These are phyloP conservation scores for Empis livida DNA, from an alignment of 2,888 invertebrate species.

Conservation along the genomic window DNA sequence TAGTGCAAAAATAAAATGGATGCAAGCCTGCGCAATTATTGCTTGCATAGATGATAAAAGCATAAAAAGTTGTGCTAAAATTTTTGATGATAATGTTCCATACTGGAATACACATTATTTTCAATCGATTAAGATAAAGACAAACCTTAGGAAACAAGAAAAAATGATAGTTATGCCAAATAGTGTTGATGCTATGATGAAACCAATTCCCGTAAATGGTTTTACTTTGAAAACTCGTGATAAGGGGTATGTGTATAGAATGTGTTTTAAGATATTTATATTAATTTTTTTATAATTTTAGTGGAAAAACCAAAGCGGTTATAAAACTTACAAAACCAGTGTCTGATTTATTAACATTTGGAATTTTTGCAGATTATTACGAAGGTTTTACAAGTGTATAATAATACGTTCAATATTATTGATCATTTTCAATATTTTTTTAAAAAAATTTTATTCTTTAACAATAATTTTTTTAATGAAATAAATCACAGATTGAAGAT, in stretches of 20 bases:
- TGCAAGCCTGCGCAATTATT: conserved; percentile 37
- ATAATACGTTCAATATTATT: too few relatives aligned
- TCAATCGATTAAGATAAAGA: conserved; percentile 20
- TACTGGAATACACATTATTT: conserved; percentile 22
- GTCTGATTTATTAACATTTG: background rate
- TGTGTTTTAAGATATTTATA: too few relatives aligned
- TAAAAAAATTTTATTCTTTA: too few relatives aligned
- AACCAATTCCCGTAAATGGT: conserved; percentile 14
- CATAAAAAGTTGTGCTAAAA: conserved; percentile 31
- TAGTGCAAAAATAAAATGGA: background rate
- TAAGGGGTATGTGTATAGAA: background rate
- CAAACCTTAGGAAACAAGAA: conserved; percentile 16
- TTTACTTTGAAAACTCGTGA: background rate
- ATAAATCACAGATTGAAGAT: too few relatives aligned
- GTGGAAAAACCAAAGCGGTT: too few relatives aligned
- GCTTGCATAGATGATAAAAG: conserved; percentile 33
- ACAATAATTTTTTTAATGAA: too few relatives aligned
- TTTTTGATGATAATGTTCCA: conserved; percentile 13
- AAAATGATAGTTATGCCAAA: conserved; percentile 26
- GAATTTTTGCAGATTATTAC: background rate
- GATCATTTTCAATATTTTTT: too few relatives aligned
- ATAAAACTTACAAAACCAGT: too few relatives aligned
- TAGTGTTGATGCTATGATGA: conserved; percentile 21
- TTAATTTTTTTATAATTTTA: too few relatives aligned
- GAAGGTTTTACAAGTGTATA: too few relatives aligned